Conservation (phyloP, 1,140 invertebrate genomes). For the Liolophura sinensis region DNA sequence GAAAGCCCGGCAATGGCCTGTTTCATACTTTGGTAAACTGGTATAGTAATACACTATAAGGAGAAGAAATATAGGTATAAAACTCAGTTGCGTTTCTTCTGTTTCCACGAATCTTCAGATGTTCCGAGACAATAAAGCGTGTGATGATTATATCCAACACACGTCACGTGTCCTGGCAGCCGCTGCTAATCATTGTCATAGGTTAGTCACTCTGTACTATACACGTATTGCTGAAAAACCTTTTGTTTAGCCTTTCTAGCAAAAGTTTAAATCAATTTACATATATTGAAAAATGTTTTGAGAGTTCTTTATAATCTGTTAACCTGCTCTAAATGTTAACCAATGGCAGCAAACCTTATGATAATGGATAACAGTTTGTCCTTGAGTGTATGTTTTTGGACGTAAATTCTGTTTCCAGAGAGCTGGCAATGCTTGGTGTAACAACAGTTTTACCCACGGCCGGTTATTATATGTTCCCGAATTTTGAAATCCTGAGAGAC, state of each 20-base stretch:
- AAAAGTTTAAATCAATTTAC: no score
- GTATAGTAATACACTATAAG: no score
- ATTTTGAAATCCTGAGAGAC: conserved; percentile 42
- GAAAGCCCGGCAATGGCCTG: no score
- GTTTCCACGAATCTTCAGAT: conserved; percentile 20
- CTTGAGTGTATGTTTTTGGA: background rate
- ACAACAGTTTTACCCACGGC: conserved; percentile 33
- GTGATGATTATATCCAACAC: conserved; percentile 47
- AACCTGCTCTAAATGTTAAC: background rate
- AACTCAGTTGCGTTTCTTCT: no score
- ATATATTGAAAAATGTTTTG: background rate
- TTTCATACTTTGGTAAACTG: no score
- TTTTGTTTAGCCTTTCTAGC: no score
- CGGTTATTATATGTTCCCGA: conserved; percentile 52
- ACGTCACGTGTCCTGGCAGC: conserved; percentile 42
- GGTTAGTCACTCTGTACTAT: conserved; percentile 21
- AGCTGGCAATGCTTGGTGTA: conserved; percentile 46
- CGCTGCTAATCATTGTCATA: conserved; percentile 34
- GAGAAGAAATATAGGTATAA: no score
- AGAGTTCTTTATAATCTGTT: background rate
- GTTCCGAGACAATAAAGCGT: conserved; percentile 28
- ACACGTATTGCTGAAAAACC: no score
- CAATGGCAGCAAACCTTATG: background rate
- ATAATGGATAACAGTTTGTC: background rate
- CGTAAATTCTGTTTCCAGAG: conserved; percentile 26